Base-by-base conservation (phyloP, 2,113 vertebrate genomes). In the Xerus inauris region DNA sequence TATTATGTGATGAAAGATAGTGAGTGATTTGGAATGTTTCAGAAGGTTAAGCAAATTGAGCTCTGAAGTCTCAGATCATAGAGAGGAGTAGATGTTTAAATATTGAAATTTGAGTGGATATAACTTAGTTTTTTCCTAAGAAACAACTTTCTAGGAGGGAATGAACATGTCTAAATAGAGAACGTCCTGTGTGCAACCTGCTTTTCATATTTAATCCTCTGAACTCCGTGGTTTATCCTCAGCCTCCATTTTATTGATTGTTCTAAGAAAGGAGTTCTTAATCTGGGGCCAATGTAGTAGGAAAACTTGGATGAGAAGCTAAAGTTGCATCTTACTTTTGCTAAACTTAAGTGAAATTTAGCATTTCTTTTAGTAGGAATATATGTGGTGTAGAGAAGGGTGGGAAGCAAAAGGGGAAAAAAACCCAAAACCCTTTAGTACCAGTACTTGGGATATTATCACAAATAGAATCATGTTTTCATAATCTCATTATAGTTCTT, bases 71-170 rank as follows among this genome's bases (percentile, higher is more conserved):
- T 11, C 47, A 26, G n/a, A 35, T 77, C 47, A 6, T 35, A 38
- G 32, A 72, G 20, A 67, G 67, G 75, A 76, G 57, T 59, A 42
- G 77, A 87, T 45, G 69, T 12, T 47, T 59, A 30, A 73, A 71
- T 24, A 40, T 67, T 81, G 47, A 76, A n/a, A 17, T 79, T 42
- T 45, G 38, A 32, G 20, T 47, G 40, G 16, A 59, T 76, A n/a
- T 22, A 47, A 51, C 17, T 64, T 20, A 35, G 5, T n/a, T 24
- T 86, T 94, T 87, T 35, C 32, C 38, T 72, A 32, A 71, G 83
- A 91, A n/a, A 40, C 13, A 65, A 92, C 47, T 94, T 89, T 91
- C 72, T 64, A 90, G 94, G 88, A 79, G 92, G 80, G 19, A 73
- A 86, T 22, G 57, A 82, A 38, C 14, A 26, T 73, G 13, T 82